Evolutionary conservation across 2,113 vertebrate genomes (phyloP).

Genomic region (Hylia prasina): DNA sequence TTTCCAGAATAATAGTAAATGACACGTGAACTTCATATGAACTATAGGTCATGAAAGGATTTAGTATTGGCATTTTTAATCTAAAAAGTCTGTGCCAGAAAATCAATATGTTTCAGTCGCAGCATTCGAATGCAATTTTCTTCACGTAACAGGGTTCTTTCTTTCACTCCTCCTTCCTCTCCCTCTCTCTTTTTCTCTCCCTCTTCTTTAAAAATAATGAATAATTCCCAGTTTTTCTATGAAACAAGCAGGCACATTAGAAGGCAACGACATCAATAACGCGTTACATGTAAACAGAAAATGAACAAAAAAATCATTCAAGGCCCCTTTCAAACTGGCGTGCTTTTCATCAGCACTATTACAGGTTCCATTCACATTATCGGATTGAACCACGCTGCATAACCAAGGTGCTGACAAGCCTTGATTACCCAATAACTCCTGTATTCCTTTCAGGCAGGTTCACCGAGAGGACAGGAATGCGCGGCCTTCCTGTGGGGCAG

Average conservation of each 20-base stretch:
- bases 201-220: constrained; percentile 74
- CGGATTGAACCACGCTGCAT: constrained; percentile 89
- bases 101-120: constrained; percentile 92
- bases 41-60: constrained; percentile 90
- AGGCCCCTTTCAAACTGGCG: constrained; percentile 81
- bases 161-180: constrained; percentile 69
- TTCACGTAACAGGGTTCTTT: constrained; percentile 76
- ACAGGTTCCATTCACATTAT: constrained; percentile 88
- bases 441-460: constrained; percentile 87
- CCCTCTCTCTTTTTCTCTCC: constrained; percentile 31
- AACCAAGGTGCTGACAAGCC: constrained; percentile 92
- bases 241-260: constrained; percentile 81
- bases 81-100: constrained; percentile 89
- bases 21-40: constrained; percentile 97
- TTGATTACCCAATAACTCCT: constrained; percentile 93
- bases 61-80: constrained; percentile 98
- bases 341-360: constrained; percentile 91
- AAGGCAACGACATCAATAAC: constrained; percentile 86
- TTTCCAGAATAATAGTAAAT: constrained; percentile 93
- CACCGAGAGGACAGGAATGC: constrained; percentile 88
- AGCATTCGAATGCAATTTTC: constrained; percentile 83
- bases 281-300: constrained; percentile 86
- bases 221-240: constrained; percentile 83
- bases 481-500: constrained; percentile 84
- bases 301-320: constrained; percentile 87